Percentiles rank a stretch among this genome's conserved stretches.
Conservation (phyloP, 2,113 vertebrate genomes). For the Tympanuchus pallidicinctus region DNA sequence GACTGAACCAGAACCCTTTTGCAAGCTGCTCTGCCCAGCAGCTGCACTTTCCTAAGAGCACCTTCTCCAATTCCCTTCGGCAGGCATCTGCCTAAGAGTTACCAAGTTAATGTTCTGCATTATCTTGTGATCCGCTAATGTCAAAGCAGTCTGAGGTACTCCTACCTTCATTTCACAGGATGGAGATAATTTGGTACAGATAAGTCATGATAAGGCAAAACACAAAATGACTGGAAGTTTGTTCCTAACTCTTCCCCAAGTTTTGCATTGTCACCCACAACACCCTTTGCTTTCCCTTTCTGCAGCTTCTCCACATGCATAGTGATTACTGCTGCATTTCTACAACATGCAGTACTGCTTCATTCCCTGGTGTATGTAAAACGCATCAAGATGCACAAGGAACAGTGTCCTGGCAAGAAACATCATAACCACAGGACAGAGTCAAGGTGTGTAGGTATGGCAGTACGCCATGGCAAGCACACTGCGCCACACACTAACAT, state of each 20-base stretch:
- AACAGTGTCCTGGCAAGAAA: neutral
- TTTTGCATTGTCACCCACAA: neutral
- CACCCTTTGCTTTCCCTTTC: neutral
- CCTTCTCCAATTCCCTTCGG: neutral
- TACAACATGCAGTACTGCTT: neutral
- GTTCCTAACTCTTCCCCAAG: neutral
- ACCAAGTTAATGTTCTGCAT: neutral
- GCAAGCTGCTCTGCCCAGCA: neutral
- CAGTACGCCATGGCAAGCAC: fast-evolving
- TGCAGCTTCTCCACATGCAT: fast-evolving
- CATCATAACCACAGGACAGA: neutral
- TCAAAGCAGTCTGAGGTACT: neutral
- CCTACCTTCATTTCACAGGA: neutral
- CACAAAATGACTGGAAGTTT: neutral
- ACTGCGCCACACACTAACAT: fast-evolving
- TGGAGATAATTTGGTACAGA: neutral
- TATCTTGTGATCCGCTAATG: neutral
- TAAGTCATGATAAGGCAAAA: neutral
- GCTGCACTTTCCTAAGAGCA: neutral
- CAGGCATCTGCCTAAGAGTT: neutral
- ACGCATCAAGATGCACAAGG: fast-evolving
- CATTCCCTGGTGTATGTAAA: neutral
- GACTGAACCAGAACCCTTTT: neutral
- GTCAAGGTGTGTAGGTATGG: neutral
- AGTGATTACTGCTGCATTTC: neutral